Evolutionary conservation across 2,888 invertebrate species (phyloP), one percentile per base, ranked within the genome.

Genomic region (Drosophila borborema): DNA sequence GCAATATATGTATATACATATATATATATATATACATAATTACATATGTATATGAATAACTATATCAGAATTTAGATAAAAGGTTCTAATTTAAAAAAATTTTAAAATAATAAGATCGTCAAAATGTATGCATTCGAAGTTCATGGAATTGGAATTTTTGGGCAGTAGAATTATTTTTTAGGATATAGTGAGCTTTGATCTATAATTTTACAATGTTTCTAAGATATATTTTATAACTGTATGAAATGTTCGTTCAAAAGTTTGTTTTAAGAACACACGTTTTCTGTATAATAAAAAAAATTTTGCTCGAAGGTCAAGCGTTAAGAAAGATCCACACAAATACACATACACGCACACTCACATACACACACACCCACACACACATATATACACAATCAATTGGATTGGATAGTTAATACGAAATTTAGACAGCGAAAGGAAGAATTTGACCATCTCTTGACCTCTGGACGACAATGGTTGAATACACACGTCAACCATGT

Each of bases 401-500:
- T 55, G 38, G 61, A 64, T 53, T 55, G 38, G 61, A 62, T 46
- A 72, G 31, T 45, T 46, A 69, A 23, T 48, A 63, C 58, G 40
- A 79, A 68, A 70, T 76, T 81, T 68, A 20, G 36, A 6, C 63
- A 56, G 62, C 40, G 28, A 28, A 60, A 60, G 34, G 60, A 31
- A 41, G 16, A 31, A 34, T 16, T 60, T 20, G 36, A 58, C 46
- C 23, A 49, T 31, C 43, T 20, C 14, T 53, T 63, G 45, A 45
- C 45, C n/a, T 53, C 23, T 38, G 46, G 51, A 63, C 20, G 14
- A 70, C 10, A 41, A 89, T 89, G 87, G 79, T 81, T 65, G 89
- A 86, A 51, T 86, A 89, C 48, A 82, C 74, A 55, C 86, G 86
- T 34, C 87, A 89, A 51, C 86, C 87, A 54, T 86, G 86, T 65